Evolutionary conservation across 2,797 vertebrate genomes (phyloP).

Genomic region (Chaunax sp.): DNA sequence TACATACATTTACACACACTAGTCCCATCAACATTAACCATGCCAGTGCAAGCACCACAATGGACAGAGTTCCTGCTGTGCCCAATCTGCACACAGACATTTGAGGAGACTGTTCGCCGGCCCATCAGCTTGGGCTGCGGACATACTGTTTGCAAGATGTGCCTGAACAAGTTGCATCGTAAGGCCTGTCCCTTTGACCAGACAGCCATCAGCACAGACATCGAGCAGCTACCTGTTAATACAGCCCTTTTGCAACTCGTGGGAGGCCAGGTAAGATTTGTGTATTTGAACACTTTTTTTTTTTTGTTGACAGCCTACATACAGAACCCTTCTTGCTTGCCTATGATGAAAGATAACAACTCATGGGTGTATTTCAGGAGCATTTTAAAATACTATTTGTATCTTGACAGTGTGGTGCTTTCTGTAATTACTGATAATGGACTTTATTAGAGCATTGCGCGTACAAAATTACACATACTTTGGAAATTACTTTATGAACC

Average conservation of each 20-base stretch:
- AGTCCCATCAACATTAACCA: constrained; percentile 86
- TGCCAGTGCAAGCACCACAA: constrained; percentile 99
- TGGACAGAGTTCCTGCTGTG: constrained; percentile 99
- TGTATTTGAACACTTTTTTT: constrained; percentile 11
- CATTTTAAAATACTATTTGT: background rate
- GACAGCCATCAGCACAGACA: constrained; percentile 99
- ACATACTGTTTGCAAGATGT: constrained; percentile 99
- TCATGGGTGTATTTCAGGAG: background rate
- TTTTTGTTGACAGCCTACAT: background rate
- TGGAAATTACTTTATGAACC: constrained; percentile 57
- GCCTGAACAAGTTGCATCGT: constrained; percentile 99
- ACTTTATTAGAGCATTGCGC: background rate
- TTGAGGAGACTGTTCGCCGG: constrained; percentile 97
- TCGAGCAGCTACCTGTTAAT: constrained; percentile 98
- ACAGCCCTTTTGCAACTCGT: constrained; percentile 97
- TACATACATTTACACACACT: constrained; percentile 69
- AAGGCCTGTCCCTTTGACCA: constrained; percentile 99
- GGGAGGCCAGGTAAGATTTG: constrained; percentile 92
- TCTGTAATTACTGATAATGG: constrained; percentile 13
- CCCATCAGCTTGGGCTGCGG: constrained; percentile 99
- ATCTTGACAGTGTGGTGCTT: background rate
- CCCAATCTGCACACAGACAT: constrained; percentile 99
- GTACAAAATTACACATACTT: constrained; percentile 9
- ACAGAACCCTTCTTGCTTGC: background rate
- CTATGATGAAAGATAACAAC: background rate